These are phyloP conservation scores for Lepidochrysops patricia DNA, from an alignment of 2,888 invertebrate genomes.

Conservation along the genomic window DNA sequence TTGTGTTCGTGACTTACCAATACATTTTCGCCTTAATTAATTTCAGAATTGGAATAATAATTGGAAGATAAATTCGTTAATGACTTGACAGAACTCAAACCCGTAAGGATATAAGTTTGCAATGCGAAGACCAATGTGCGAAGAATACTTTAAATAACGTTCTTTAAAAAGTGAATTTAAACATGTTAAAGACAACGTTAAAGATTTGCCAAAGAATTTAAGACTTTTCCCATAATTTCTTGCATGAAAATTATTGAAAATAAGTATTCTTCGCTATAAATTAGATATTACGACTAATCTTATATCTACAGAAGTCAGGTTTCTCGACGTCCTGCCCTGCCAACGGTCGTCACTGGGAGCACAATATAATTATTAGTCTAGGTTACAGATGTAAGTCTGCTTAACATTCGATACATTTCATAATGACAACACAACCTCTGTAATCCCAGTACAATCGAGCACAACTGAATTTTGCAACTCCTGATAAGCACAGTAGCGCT, in stretches of 20 bases:
- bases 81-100: constrained; percentile 41
- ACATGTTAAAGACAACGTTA: too few relatives aligned
- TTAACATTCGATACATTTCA: not conserved
- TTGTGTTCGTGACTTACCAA: not conserved
- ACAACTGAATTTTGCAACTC: too few relatives aligned
- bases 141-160: constrained; percentile 29
- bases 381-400: constrained; percentile 16
- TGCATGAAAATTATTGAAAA: constrained; percentile 4
- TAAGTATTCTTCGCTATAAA: constrained; percentile 33
- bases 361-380: constrained; percentile 31
- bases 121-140: constrained; percentile 41
- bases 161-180: not conserved
- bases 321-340: constrained; percentile 46
- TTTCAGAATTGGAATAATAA: constrained; percentile 23
- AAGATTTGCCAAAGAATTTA: too few relatives aligned
- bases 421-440: not conserved
- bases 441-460: too few relatives aligned
- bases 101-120: constrained; percentile 38
- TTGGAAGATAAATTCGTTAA: constrained; percentile 33
- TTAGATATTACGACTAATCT: constrained; percentile 30
- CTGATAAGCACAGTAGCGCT: too few relatives aligned
- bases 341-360: constrained; percentile 63
- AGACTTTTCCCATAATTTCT: too few relatives aligned
- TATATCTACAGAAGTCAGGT: constrained; percentile 39
- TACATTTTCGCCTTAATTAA: constrained; percentile 5